A percentile compares a stretch with the other conserved stretches of the same genome.
Conservation (phyloP, 2,113 vertebrate species). For the Pontoporia blainvillei region DNA sequence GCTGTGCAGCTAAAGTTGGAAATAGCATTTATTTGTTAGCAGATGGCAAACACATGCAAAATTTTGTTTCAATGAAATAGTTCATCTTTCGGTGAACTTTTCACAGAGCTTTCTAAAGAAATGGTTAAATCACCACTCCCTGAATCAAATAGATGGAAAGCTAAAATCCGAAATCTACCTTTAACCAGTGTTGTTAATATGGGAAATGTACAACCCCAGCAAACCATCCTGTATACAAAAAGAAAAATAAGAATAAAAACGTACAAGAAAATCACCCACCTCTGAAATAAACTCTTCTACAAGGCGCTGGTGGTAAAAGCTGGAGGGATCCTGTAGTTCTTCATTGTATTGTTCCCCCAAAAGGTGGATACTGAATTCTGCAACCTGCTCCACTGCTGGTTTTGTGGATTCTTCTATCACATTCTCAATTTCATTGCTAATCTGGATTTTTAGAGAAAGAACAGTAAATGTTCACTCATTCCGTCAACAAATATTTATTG, state of each 20-base stretch:
- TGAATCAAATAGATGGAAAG: background rate
- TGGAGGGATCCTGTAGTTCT: slow-evolving; percentile 83
- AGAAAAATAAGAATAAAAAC: background rate
- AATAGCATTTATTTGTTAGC: slow-evolving; percentile 18
- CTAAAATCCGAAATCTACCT: background rate
- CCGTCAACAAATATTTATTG: background rate
- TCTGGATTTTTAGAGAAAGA: slow-evolving; percentile 75
- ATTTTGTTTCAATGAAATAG: background rate
- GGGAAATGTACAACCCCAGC: background rate
- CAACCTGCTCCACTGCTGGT: slow-evolving; percentile 83
- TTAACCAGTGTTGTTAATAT: background rate
- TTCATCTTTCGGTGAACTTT: background rate
- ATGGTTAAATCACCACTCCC: background rate
- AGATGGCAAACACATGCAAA: background rate
- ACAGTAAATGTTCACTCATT: slow-evolving; percentile 2
- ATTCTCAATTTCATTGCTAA: slow-evolving; percentile 89
- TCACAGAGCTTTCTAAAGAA: slow-evolving; percentile 34
- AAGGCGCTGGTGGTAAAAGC: slow-evolving; percentile 78
- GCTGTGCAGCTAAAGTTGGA: background rate
- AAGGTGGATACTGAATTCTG: slow-evolving; percentile 89
- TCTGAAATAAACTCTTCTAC: slow-evolving; percentile 86
- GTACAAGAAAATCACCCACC: slow-evolving; percentile 74
- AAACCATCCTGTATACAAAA: background rate
- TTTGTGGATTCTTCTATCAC: slow-evolving; percentile 72
- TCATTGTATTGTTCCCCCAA: slow-evolving; percentile 82